A percentile compares a stretch with the other conserved stretches of the same genome.
Conservation (phyloP, 2,888 invertebrate genomes). For the Drosophila putrida region DNA sequence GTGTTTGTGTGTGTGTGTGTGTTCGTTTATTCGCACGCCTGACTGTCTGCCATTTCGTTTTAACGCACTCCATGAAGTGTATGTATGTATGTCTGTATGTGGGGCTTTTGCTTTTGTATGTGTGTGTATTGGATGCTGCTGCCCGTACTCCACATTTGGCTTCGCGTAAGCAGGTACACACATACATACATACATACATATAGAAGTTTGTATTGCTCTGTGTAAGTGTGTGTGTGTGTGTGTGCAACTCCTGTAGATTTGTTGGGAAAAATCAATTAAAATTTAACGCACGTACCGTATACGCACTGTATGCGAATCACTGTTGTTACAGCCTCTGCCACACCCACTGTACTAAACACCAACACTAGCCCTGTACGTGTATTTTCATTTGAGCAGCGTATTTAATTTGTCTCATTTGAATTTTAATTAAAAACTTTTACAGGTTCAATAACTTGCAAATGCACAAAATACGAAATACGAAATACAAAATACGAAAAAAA, state of each 20-base stretch:
- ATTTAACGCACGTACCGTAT: conserved; percentile 66
- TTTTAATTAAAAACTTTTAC: conserved; percentile 79
- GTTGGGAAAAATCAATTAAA: conserved; percentile 79
- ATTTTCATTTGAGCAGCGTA: conserved; percentile 25
- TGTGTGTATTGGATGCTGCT: conserved; percentile 47
- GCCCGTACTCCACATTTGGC: conserved; percentile 69
- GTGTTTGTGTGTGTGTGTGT: conserved; percentile 18
- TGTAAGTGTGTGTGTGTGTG: conserved; percentile 1
- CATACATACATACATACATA: conserved; percentile 3
- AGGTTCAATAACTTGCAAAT: conserved; percentile 73
- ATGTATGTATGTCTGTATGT: conserved; percentile 11
- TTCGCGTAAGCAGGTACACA: conserved; percentile 40
- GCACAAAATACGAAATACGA: neutral
- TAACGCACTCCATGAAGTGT: conserved; percentile 40
- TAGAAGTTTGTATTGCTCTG: conserved; percentile 7
- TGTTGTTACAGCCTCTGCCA: conserved; percentile 8
- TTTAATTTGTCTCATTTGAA: conserved; percentile 75
- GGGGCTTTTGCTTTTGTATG: conserved; percentile 28
- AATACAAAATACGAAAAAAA: neutral
- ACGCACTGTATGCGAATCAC: conserved; percentile 35
- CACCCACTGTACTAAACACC: conserved; percentile 10
- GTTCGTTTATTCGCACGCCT: conserved; percentile 70
- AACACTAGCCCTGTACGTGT: neutral
- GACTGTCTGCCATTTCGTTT: conserved; percentile 69
- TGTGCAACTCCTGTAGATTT: conserved; percentile 50